Base-by-base conservation (phyloP, 1,140 invertebrate species). In the Drosophila funebris region DNA sequence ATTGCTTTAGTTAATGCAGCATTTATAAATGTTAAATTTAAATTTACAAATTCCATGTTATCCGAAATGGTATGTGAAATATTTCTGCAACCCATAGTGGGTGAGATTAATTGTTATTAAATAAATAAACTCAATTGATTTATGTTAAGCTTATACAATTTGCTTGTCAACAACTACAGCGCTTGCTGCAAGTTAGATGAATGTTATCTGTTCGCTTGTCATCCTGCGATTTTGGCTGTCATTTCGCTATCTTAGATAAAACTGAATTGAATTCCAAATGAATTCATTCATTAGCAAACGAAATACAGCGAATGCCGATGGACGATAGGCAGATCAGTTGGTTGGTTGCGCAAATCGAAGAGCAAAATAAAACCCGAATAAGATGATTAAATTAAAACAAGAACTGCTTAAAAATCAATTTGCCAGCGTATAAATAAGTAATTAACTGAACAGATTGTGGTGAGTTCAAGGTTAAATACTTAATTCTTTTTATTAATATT, bases 321-420 rank as follows among this genome's bases (percentile, higher is more conserved):
- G n/a, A 27, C 39, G 50, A 64, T 67, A 54, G 60, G 14, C 27
- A 6, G 29, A 31, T 2, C 8, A 31, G 31, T 33, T 11, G 3
- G 39, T 29, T 1, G 5, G 43, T 18, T 48, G n/a, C 57, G 60
- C 41, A 46, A 70, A 46, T 69, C 62, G 79, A 80, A 50, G 14
- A 58, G 63, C 44, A 46, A 70, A 70, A 73, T 69, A 85, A 80
- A 56, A 39, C 68, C 36, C 68, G 52, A 43, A 82, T 36, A 54
- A 27, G 39, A 22, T 48, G 50, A 73, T 68, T 58, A 66, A 74
- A 71, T 20, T 50, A 29, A 75, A 27, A n/a, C 67, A 57, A 78
- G 71, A 87, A 78, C 74, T 71, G 75, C 67, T 87, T 82, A 37
- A 68, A 81, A 85, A 77, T 85, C 73, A 85, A 85, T 85, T 85